Evolutionary conservation across 2,888 invertebrate species (phyloP).

Genomic region (Periphyllus acericola): DNA sequence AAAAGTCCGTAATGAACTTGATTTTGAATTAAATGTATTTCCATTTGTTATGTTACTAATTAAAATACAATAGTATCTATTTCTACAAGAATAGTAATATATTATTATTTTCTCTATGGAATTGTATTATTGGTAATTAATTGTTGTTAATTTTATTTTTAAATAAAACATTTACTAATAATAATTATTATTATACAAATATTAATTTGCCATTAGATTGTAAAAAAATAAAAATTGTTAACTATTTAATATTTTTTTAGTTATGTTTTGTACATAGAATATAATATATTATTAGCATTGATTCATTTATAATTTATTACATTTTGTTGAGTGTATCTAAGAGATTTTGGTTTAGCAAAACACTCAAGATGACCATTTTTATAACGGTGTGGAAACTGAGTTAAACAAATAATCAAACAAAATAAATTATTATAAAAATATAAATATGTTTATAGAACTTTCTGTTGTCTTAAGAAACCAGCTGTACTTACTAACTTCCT

Average conservation of each 20-base stretch:
- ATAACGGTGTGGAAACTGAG: neutral
- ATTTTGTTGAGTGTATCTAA: slow-evolving; percentile 22
- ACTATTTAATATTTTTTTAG: slow-evolving; percentile 60
- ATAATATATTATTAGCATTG: slow-evolving; percentile 47
- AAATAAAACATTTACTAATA: slow-evolving; percentile 52
- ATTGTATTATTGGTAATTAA: slow-evolving; percentile 48
- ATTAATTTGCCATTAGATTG: slow-evolving; percentile 60
- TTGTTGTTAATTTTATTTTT: slow-evolving; percentile 55
- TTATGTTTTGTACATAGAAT: slow-evolving; percentile 61
- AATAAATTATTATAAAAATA: slow-evolving; percentile 4
- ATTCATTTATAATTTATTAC: slow-evolving; percentile 13
- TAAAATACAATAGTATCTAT: slow-evolving; percentile 34
- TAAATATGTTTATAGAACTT: neutral
- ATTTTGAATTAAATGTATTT: slow-evolving; percentile 37
- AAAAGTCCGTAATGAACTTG: neutral
- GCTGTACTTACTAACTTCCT: too few relatives aligned
- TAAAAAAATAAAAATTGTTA: slow-evolving; percentile 56
- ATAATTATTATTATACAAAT: slow-evolving; percentile 52
- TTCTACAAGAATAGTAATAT: slow-evolving; percentile 13
- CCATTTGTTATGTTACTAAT: slow-evolving; percentile 36
- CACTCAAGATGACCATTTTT: neutral
- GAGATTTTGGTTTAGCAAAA: neutral
- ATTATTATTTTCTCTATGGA: slow-evolving; percentile 44
- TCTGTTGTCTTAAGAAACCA: too few relatives aligned
- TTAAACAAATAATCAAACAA: neutral